Evolutionary conservation across 2,797 vertebrate genomes (phyloP).

Genomic region (Hylomyscus alleni): DNA sequence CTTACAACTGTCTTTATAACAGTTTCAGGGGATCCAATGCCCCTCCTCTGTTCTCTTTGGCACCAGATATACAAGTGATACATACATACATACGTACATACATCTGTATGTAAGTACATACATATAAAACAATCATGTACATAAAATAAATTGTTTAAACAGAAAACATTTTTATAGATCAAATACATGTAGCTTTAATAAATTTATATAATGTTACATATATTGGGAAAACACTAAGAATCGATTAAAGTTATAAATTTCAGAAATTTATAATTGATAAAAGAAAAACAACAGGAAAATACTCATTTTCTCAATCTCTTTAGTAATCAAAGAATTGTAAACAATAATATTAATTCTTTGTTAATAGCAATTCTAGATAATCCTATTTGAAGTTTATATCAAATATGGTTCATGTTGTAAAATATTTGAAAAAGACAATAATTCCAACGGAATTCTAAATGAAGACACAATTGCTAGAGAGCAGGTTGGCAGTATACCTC

Average conservation of each 20-base stretch:
- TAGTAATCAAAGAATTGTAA: conserved; percentile 49
- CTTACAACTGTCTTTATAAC: background rate
- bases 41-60: background rate
- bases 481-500: background rate
- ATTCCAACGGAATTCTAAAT: background rate
- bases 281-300: conserved; percentile 6
- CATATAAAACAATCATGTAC: background rate
- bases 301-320: background rate
- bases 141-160: background rate
- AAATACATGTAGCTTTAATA: conserved; percentile 22
- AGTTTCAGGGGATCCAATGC: background rate
- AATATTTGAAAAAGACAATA: background rate
- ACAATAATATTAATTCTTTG: background rate
- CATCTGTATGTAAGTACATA: too few relatives aligned
- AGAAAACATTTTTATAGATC: background rate
- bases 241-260: conserved; percentile 31
- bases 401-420: background rate
- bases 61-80: background rate
- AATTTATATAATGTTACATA: background rate
- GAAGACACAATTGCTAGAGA: conserved; percentile 41
- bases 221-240: conserved; percentile 8
- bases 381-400: background rate
- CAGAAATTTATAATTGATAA: conserved; percentile 23
- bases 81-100: too few relatives aligned
- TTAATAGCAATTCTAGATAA: conserved; percentile 10